Percentiles rank a stretch among this genome's conserved stretches.
Conservation (phyloP, 1,140 invertebrate species). For the Macrotrachela quadricornifera region DNA sequence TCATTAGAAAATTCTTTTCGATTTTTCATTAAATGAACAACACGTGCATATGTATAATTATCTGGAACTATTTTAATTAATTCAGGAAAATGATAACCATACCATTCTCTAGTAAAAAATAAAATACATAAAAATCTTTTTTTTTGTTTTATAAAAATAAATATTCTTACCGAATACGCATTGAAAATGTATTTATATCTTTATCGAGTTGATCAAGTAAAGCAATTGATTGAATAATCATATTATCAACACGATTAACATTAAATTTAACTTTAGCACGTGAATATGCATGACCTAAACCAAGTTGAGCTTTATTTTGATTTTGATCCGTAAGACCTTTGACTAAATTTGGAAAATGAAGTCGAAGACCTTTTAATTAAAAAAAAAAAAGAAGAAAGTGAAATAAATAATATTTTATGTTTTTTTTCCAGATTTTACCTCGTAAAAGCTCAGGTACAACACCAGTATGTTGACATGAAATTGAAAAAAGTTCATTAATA, state of each 20-base stretch:
- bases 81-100: slow-evolving; percentile 97
- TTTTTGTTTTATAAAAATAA: background rate
- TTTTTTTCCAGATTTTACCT: slow-evolving; percentile 33
- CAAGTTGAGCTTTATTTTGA: slow-evolving; percentile 66
- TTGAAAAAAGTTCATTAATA: slow-evolving; percentile 54
- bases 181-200: slow-evolving; percentile 93
- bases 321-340: slow-evolving; percentile 67
- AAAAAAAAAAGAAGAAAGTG: too few species aligned
- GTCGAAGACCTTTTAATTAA: slow-evolving; percentile 43
- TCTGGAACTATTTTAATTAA: slow-evolving; percentile 84
- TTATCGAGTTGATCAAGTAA: slow-evolving; percentile 93
- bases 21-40: slow-evolving; percentile 65
- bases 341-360: slow-evolving; percentile 67
- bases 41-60: slow-evolving; percentile 69
- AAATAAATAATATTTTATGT: too few species aligned
- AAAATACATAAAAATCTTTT: background rate
- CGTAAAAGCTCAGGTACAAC: slow-evolving; percentile 70
- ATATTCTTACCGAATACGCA: slow-evolving; percentile 40
- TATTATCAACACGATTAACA: slow-evolving; percentile 89
- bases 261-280: slow-evolving; percentile 80
- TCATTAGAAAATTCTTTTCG: slow-evolving; percentile 62
- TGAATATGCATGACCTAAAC: slow-evolving; percentile 92
- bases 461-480: slow-evolving; percentile 58
- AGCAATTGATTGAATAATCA: slow-evolving; percentile 97
- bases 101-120: slow-evolving; percentile 38